Percentiles rank a stretch among this genome's conserved stretches.
These are phyloP conservation scores for Anthopleura sola DNA, from an alignment of 64 coral and sea anemone species.

Conservation along the genomic window DNA sequence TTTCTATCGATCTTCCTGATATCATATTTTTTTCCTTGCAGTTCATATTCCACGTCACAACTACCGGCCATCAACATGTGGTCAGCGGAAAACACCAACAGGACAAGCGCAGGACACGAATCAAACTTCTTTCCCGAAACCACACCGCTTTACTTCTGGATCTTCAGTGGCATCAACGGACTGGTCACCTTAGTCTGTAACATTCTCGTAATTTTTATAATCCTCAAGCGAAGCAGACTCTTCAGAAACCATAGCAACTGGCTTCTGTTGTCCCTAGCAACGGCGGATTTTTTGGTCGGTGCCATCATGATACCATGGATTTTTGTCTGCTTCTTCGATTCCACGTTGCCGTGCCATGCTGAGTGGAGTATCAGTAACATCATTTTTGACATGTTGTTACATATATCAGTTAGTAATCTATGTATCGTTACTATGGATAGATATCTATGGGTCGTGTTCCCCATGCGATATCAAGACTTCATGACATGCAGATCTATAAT, in stretches of 20 bases:
- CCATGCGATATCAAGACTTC: slow-evolving; percentile 25
- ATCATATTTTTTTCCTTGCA: not conserved
- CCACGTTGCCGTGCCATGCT: slow-evolving; percentile 15
- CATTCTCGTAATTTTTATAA: slow-evolving; percentile 46
- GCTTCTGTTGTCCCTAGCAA: slow-evolving; percentile 50
- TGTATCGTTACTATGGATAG: slow-evolving; percentile 61
- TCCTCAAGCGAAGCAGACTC: slow-evolving; percentile 30
- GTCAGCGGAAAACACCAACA: not conserved
- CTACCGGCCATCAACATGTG: not conserved
- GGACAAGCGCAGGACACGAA: not conserved
- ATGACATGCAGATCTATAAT: slow-evolving; percentile 27
- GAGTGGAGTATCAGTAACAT: slow-evolving; percentile 57
- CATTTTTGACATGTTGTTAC: slow-evolving; percentile 51
- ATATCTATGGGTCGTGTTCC: slow-evolving; percentile 48
- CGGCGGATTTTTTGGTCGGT: slow-evolving; percentile 46
- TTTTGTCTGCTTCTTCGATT: slow-evolving; percentile 48
- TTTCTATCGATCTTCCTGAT: not conserved
- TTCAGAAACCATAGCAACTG: slow-evolving; percentile 56
- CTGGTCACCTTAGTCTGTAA: slow-evolving; percentile 60
- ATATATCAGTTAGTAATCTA: slow-evolving; percentile 56
- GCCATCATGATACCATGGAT: slow-evolving; percentile 61
- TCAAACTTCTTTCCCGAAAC: slow-evolving; percentile 29
- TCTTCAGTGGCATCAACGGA: slow-evolving; percentile 34
- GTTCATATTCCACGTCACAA: not conserved
- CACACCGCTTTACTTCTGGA: slow-evolving; percentile 57